These are phyloP conservation scores for Sebastes steindachneri DNA, from an alignment of 2,797 vertebrate genomes.

Conservation along the genomic window DNA sequence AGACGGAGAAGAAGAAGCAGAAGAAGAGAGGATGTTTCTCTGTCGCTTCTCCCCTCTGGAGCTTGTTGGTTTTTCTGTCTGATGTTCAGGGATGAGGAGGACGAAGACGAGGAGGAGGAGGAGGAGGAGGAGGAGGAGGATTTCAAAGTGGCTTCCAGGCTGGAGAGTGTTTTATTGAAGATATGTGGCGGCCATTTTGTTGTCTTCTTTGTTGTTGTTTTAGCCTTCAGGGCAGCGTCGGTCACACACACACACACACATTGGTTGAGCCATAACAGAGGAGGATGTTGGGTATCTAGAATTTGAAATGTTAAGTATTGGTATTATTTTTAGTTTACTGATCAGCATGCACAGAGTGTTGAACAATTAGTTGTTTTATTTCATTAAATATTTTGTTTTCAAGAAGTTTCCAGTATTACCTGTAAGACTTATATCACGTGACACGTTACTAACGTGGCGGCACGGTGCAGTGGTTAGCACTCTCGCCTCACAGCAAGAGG, in stretches of 20 bases:
- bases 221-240: background rate
- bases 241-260: conserved; percentile 8
- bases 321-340: background rate
- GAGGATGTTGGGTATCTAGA: background rate
- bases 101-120: conserved; percentile 22
- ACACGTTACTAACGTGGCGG: too few species aligned
- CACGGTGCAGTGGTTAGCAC: too few species aligned
- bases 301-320: background rate
- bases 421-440: background rate
- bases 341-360: background rate
- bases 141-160: conserved; percentile 58
- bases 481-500: too few species aligned
- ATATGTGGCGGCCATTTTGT: conserved; percentile 60
- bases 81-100: conserved; percentile 49
- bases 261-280: background rate
- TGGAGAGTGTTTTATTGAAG: conserved; percentile 56
- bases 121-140: conserved; percentile 9
- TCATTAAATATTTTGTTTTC: background rate
- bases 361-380: background rate
- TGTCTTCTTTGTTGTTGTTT: conserved; percentile 14
- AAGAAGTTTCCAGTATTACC: background rate
- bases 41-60: conserved; percentile 29
- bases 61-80: conserved; percentile 48
- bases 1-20: conserved; percentile 33
- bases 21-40: conserved; percentile 39